A percentile compares a stretch with the other conserved stretches of the same genome.
phyloP scores from a whole-genome alignment of 1,140 invertebrate species.

The Hylaeus anthracinus region DNA sequence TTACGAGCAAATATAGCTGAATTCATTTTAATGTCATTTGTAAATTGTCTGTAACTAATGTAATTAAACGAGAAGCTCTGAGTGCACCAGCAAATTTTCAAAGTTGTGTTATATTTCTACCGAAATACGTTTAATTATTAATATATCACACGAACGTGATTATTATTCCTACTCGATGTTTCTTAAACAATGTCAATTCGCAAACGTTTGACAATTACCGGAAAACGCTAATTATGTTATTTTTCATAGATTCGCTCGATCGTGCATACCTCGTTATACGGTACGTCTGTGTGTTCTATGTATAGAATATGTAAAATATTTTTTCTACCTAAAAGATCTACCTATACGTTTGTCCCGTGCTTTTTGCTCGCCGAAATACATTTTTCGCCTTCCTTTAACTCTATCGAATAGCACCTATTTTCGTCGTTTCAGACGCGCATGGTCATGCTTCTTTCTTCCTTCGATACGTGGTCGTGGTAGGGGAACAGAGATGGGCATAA shows the following conservation, averaged over 20 bases:
- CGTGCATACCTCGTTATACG: slow-evolving; percentile 17
- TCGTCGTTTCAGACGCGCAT: slow-evolving; percentile 44
- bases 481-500: too few relatives aligned
- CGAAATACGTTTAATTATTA: not conserved
- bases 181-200: slow-evolving; percentile 1
- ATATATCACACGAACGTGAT: not conserved
- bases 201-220: slow-evolving; percentile 25
- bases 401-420: slow-evolving; percentile 64
- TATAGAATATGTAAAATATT: slow-evolving; percentile 61
- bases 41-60: too few relatives aligned
- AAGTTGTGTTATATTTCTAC: not conserved
- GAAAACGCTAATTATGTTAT: slow-evolving; percentile 8
- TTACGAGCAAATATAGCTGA: not conserved
- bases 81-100: not conserved
- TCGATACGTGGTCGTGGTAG: slow-evolving; percentile 2
- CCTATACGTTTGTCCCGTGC: slow-evolving; percentile 48
- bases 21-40: not conserved
- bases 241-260: slow-evolving; percentile 13
- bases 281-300: slow-evolving; percentile 17
- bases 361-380: slow-evolving; percentile 17
- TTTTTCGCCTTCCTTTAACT: slow-evolving; percentile 29
- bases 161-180: not conserved
- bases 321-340: slow-evolving; percentile 63
- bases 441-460: slow-evolving; percentile 5
- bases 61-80: not conserved